Evolutionary conservation across 30 jellyfish, hydroid and myxozoan species (phyloP).

Genomic region (Aurelia sp.): DNA sequence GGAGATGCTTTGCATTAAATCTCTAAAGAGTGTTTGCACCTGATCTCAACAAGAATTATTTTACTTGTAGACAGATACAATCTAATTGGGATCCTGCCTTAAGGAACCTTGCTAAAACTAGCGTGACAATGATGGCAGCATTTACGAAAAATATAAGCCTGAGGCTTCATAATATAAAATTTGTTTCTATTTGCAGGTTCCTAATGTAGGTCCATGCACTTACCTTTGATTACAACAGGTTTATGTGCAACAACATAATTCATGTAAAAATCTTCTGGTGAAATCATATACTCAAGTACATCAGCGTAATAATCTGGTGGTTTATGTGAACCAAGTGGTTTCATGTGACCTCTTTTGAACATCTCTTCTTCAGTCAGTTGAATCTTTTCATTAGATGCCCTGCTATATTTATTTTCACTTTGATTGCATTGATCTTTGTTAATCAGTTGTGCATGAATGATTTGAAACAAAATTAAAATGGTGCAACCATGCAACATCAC

Average conservation of each 20-base stretch:
- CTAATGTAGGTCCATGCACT: neutral
- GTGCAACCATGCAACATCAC: too few relatives aligned
- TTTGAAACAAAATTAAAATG: neutral
- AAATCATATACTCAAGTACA: constrained; percentile 72
- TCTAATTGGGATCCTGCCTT: too few relatives aligned
- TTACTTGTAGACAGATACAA: too few relatives aligned
- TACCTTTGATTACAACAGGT: constrained; percentile 85
- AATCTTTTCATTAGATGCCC: constrained; percentile 25
- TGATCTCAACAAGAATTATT: too few relatives aligned
- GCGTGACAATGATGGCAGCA: too few relatives aligned
- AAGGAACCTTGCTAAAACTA: too few relatives aligned
- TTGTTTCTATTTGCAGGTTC: too few relatives aligned
- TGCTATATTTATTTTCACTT: constrained; percentile 44
- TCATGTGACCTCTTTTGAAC: constrained; percentile 80
- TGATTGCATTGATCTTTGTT: constrained; percentile 5
- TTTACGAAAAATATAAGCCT: too few relatives aligned
- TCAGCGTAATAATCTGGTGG: constrained; percentile 78
- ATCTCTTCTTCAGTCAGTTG: constrained; percentile 57
- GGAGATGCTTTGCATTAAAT: too few relatives aligned
- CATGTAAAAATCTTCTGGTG: constrained; percentile 90
- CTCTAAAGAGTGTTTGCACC: too few relatives aligned
- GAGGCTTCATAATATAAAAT: too few relatives aligned
- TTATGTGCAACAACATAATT: constrained; percentile 80
- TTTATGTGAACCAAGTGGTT: constrained; percentile 85
- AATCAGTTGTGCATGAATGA: neutral